A percentile compares a stretch with the other conserved stretches of the same genome.
Evolutionary conservation across 2,888 invertebrate genomes (phyloP).

Genomic region (Carterocephalus palaemon): DNA sequence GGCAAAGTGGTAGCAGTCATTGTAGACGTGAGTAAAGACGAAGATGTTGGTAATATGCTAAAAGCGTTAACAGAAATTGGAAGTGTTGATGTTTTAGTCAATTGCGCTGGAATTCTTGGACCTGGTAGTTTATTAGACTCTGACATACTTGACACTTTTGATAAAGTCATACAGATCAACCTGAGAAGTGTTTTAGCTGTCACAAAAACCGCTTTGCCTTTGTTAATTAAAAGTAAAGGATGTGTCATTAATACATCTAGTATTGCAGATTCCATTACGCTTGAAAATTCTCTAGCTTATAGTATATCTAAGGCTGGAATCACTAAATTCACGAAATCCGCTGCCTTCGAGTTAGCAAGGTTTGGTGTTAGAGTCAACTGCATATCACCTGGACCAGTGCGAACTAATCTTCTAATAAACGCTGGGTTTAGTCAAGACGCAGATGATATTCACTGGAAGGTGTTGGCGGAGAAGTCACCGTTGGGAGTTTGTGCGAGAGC

Average conservation of each 20-base stretch:
- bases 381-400: slow-evolving; percentile 81
- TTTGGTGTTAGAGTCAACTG: slow-evolving; percentile 28
- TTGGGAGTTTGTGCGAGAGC: slow-evolving; percentile 23
- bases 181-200: slow-evolving; percentile 23
- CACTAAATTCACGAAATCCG: slow-evolving; percentile 26
- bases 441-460: slow-evolving; percentile 11
- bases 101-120: slow-evolving; percentile 27
- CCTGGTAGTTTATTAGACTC: slow-evolving; percentile 3
- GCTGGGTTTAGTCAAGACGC: slow-evolving; percentile 79
- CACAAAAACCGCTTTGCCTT: slow-evolving; percentile 24
- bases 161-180: slow-evolving; percentile 25
- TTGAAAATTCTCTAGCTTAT: slow-evolving; percentile 10
- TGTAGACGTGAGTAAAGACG: slow-evolving; percentile 29
- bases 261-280: slow-evolving; percentile 3
- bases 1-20: slow-evolving; percentile 22
- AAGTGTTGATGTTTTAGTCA: slow-evolving; percentile 29
- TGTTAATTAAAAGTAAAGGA: slow-evolving; percentile 30
- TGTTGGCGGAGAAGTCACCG: slow-evolving; percentile 17
- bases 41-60: slow-evolving; percentile 24
- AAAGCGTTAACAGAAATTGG: slow-evolving; percentile 25
- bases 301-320: slow-evolving; percentile 28
- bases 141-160: slow-evolving; percentile 23
- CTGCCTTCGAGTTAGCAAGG: slow-evolving; percentile 27
- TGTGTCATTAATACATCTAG: slow-evolving; percentile 34
- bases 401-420: slow-evolving; percentile 37